These are phyloP conservation scores for Pollimyrus isidori DNA, from an alignment of 2,113 vertebrate species.

Conservation along the genomic window DNA sequence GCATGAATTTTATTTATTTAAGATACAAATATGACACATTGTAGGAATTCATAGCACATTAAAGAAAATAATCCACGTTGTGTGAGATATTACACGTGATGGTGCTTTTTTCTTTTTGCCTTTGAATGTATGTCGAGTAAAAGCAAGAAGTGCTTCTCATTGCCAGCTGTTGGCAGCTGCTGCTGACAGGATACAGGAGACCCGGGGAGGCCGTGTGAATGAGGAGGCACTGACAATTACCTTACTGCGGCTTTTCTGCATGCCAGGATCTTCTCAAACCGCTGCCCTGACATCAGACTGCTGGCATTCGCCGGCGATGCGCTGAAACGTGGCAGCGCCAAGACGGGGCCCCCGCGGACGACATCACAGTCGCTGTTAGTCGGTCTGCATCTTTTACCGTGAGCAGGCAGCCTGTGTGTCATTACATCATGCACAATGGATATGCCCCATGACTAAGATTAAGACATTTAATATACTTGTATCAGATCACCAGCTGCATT, in stretches of 20 bases:
- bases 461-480: neutral
- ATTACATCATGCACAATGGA: neutral
- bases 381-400: neutral
- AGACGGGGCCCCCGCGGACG: neutral
- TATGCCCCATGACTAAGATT: neutral
- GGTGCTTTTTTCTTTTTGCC: neutral
- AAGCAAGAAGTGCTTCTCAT: neutral
- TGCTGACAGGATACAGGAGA: constrained; percentile 18
- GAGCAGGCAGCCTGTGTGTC: neutral
- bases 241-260: neutral
- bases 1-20: neutral
- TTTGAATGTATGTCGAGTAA: neutral
- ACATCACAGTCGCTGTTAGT: neutral
- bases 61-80: neutral
- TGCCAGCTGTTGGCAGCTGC: constrained; percentile 15
- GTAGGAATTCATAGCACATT: neutral
- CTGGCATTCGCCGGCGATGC: neutral
- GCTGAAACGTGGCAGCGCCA: neutral
- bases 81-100: neutral
- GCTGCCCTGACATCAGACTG: constrained; percentile 21
- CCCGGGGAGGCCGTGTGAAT: constrained; percentile 13
- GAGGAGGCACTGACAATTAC: constrained; percentile 14
- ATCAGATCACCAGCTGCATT: neutral
- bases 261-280: constrained; percentile 21
- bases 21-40: neutral